Percentiles rank a stretch among this genome's conserved stretches.
Conservation (phyloP, 2,888 invertebrate species). For the Acanthopleura granulata region DNA sequence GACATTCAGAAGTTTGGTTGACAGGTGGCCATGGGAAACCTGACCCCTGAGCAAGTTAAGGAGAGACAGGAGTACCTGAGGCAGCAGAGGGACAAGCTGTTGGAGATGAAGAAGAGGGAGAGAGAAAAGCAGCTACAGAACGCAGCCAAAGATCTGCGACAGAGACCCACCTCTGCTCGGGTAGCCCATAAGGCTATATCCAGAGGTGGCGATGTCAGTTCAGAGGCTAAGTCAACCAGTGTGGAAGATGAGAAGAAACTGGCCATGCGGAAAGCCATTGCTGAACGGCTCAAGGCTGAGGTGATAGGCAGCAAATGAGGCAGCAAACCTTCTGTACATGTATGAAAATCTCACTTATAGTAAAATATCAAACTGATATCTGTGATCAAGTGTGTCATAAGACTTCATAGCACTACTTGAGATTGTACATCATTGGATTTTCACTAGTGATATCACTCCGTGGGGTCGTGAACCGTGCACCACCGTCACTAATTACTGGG, state of each 20-base stretch:
- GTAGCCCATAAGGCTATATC: slow-evolving; percentile 79
- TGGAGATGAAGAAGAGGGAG: slow-evolving; percentile 89
- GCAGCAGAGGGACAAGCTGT: slow-evolving; percentile 89
- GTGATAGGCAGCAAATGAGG: slow-evolving; percentile 77
- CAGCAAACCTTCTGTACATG: too few species aligned
- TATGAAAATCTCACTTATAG: too few species aligned
- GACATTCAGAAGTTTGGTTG: too few species aligned
- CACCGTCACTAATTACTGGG: too few species aligned
- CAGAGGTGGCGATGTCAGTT: slow-evolving; percentile 60
- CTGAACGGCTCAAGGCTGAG: slow-evolving; percentile 86
- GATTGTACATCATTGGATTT: too few species aligned
- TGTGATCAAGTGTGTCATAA: too few species aligned
- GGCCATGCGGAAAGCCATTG: slow-evolving; percentile 85
- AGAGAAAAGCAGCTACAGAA: slow-evolving; percentile 82
- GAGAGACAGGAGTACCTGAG: slow-evolving; percentile 85
- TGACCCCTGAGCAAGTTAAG: slow-evolving; percentile 61
- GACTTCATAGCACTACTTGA: too few species aligned
- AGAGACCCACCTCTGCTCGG: slow-evolving; percentile 81
- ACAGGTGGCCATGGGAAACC: slow-evolving; percentile 57
- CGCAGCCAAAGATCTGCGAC: slow-evolving; percentile 72
- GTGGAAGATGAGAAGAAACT: slow-evolving; percentile 74
- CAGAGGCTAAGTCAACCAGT: slow-evolving; percentile 23
- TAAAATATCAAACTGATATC: too few species aligned
- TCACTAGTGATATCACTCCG: too few species aligned
- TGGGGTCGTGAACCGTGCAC: too few species aligned